These are phyloP conservation scores for Centropus bengalensis DNA, from an alignment of 2,113 vertebrate genomes.

Conservation along the genomic window DNA sequence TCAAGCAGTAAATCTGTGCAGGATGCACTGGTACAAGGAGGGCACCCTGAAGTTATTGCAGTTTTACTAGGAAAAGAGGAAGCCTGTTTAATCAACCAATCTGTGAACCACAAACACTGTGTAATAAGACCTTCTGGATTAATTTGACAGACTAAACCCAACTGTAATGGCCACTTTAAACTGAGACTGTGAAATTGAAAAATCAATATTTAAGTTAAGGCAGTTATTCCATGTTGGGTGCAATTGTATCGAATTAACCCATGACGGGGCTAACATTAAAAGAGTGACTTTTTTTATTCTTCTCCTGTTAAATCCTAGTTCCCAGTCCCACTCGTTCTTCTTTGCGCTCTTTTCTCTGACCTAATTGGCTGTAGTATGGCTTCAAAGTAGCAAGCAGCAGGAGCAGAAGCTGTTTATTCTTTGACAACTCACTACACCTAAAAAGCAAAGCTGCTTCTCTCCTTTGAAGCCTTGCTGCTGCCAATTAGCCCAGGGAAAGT, in stretches of 20 bases:
- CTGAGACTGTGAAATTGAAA: background rate
- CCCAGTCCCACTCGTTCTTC: background rate
- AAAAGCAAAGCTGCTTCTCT: constrained; percentile 9
- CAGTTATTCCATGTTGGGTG: background rate
- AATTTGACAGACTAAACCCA: background rate
- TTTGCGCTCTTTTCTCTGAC: background rate
- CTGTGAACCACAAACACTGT: background rate
- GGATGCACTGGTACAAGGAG: background rate
- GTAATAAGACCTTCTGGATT: background rate
- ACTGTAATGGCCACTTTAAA: background rate
- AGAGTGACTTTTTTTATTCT: background rate
- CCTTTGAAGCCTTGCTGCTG: constrained; percentile 39
- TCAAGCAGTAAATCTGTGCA: background rate
- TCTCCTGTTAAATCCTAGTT: background rate
- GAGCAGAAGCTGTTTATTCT: constrained; percentile 7
- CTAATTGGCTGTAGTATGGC: background rate
- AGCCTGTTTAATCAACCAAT: background rate
- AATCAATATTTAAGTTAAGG: background rate
- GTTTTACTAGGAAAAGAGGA: background rate
- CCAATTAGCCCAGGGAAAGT: background rate
- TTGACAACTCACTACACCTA: background rate
- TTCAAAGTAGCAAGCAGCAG: background rate
- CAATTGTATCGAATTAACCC: background rate
- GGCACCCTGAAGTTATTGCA: background rate
- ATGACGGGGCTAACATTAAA: background rate